phyloP scores from a whole-genome alignment of 1,140 invertebrate species.

The Brachionus asplanchnoidis region DNA sequence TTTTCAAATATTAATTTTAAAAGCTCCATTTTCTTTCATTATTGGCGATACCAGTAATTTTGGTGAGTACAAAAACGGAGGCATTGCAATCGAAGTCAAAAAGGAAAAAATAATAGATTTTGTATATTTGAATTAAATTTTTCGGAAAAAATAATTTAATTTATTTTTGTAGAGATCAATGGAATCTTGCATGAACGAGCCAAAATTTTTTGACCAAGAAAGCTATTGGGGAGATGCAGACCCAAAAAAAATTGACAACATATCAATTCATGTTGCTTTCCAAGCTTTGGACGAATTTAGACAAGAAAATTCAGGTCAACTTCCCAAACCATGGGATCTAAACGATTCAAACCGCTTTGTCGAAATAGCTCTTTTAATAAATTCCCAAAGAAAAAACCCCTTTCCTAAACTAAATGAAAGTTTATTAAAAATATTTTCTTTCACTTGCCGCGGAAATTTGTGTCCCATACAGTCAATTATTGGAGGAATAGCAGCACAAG shows the following conservation, averaged over 20 bases:
- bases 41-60: slow-evolving; percentile 79
- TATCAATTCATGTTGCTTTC: slow-evolving; percentile 82
- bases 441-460: slow-evolving; percentile 69
- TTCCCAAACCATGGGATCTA: slow-evolving; percentile 13
- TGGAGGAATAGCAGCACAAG: slow-evolving; percentile 89
- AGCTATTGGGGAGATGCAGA: background rate
- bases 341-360: background rate
- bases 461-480: slow-evolving; percentile 88
- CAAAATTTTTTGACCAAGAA: slow-evolving; percentile 70
- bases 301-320: background rate
- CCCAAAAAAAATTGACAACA: slow-evolving; percentile 84
- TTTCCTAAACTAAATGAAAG: slow-evolving; percentile 68
- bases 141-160: background rate
- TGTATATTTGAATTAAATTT: background rate
- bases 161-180: slow-evolving; percentile 63
- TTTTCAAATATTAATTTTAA: background rate
- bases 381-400: slow-evolving; percentile 43
- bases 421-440: slow-evolving; percentile 64
- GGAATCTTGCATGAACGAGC: slow-evolving; percentile 68
- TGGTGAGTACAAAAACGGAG: slow-evolving; percentile 66
- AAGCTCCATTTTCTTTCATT: slow-evolving; percentile 87
- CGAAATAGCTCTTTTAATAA: background rate
- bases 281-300: slow-evolving; percentile 58
- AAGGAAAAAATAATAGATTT: slow-evolving; percentile 69
- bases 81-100: slow-evolving; percentile 90